Conservation (phyloP, 2,888 invertebrate genomes). For the Aphidius colemani region DNA sequence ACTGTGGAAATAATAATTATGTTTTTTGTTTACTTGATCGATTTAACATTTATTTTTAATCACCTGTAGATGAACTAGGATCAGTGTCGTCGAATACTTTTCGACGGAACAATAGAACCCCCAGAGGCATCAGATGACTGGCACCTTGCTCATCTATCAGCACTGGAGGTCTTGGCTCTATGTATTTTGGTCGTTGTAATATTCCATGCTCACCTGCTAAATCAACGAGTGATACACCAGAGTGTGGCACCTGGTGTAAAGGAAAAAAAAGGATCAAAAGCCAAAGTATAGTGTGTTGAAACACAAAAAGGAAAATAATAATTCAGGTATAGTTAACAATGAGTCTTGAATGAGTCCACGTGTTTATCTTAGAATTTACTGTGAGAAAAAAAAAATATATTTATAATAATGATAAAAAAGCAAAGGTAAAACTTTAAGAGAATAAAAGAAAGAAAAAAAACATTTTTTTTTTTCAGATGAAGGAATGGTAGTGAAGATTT, state of each 20-base stretch:
- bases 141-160: slow-evolving; percentile 10
- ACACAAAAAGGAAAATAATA: background rate
- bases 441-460: no score
- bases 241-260: background rate
- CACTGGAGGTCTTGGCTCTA: slow-evolving; percentile 5
- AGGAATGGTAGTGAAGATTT: background rate
- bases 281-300: slow-evolving; percentile 4
- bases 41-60: no score
- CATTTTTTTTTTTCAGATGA: background rate
- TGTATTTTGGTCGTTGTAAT: slow-evolving; percentile 4
- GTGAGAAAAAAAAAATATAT: slow-evolving; percentile 8
- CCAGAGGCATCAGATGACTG: slow-evolving; percentile 8
- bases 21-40: no score
- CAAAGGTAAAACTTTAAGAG: no score
- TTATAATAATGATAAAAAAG: background rate
- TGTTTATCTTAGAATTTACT: slow-evolving; percentile 12
- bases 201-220: slow-evolving; percentile 15
- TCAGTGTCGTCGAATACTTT: no score
- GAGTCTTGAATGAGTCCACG: slow-evolving; percentile 12
- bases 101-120: slow-evolving; percentile 10
- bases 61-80: no score
- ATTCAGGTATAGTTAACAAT: slow-evolving; percentile 16
- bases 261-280: slow-evolving; percentile 6
- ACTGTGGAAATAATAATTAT: no score
- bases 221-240: slow-evolving; percentile 1